phyloP scores from a whole-genome alignment of 2,113 vertebrate genomes.

The Bubo blakistoni region DNA sequence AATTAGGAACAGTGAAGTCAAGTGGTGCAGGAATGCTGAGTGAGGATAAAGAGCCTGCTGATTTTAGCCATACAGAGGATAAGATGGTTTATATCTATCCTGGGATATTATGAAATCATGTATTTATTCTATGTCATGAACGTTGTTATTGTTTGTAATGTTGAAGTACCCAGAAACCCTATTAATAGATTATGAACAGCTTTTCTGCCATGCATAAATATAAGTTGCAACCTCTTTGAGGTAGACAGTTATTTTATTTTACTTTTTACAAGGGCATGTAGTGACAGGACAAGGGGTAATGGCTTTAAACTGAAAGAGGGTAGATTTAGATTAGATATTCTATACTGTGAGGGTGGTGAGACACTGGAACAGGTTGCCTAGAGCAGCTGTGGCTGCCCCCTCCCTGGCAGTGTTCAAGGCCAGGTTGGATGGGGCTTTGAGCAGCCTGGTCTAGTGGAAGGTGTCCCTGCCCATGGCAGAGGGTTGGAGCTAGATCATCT shows the following conservation, averaged over 20 bases:
- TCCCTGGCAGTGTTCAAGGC: too few relatives aligned
- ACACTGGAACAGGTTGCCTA: too few relatives aligned
- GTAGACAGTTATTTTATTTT: not conserved
- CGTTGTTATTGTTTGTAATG: not conserved
- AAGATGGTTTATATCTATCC: not conserved
- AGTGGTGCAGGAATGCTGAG: not conserved
- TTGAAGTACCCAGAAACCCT: not conserved
- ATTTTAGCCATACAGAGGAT: not conserved
- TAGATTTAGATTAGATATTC: too few relatives aligned
- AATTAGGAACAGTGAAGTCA: not conserved
- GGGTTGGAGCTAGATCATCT: too few relatives aligned
- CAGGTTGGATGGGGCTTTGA: too few relatives aligned
- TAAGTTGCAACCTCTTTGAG: not conserved
- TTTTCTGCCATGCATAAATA: not conserved
- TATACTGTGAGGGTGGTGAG: too few relatives aligned
- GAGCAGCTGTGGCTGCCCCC: too few relatives aligned
- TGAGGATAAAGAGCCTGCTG: not conserved
- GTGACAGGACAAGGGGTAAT: too few relatives aligned
- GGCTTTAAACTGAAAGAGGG: too few relatives aligned
- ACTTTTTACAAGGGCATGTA: not conserved
- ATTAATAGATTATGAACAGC: not conserved
- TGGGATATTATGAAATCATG: not conserved
- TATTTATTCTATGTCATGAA: not conserved
- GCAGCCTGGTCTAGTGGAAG: too few relatives aligned
- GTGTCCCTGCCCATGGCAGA: too few relatives aligned